Evolutionary conservation across 2,888 invertebrate species (phyloP), one percentile per base, ranked within the genome.

Genomic region (Teinopalpus imperialis): DNA sequence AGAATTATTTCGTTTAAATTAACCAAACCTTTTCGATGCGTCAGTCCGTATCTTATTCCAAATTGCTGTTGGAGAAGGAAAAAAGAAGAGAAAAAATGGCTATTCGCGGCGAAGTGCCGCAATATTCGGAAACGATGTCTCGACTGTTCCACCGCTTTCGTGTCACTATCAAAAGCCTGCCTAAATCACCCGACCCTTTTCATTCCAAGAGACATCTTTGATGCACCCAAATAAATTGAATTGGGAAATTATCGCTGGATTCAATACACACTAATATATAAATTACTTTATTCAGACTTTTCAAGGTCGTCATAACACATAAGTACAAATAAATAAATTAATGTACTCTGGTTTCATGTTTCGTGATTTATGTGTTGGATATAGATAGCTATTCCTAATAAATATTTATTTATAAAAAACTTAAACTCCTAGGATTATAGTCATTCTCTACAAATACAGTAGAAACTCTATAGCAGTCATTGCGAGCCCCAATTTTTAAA

Each of bases 171-270:
- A 12, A 31, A 18, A 12, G 20, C 37, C 3, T 31, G 32, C 13
- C 44, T 61, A 55, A 59, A 61, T 63, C 53, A 46, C 43, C 43
- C 27, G 47, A 69, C 66, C 63, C 55, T 62, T 67, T 59, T 69
- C 62, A 66, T 56, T 52, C 34, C 49, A 56, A 41, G 35, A 39
- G 49, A 47, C 46, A 43, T 26, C 4, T 32, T 43, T 24, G 34
- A 37, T 46, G 23, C 41, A 37, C 34, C 10, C 35, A 18, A 26
- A 30, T 36, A 43, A 30, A 43, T 36, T 43, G 29, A 35, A 7
- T 14, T 14, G 7, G 16, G 29, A 3, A 3, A 18, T 43, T 36
- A 43, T 44, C 37, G 23, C 9, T 3, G 18, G 16, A 27, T 39
- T 44, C 26, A 37, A 31, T 31, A 23, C 37, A 44, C n/a, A 18